Evolutionary conservation across 2,113 vertebrate genomes (phyloP).

Genomic region (Fulmarus glacialis): DNA sequence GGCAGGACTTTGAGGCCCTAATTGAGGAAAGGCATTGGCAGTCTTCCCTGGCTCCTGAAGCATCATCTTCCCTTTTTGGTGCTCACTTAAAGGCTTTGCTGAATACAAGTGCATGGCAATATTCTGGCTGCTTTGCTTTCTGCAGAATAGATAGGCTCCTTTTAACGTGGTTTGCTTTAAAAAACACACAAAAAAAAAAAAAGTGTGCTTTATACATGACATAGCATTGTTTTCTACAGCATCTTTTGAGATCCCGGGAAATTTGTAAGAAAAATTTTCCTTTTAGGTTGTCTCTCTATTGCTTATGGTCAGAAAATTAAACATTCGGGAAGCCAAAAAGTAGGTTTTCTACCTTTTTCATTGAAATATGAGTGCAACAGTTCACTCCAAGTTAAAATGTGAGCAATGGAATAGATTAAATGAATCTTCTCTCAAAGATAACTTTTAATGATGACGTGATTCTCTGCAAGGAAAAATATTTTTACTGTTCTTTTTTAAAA

Average conservation of each 20-base stretch:
- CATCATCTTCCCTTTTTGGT: not conserved
- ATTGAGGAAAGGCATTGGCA: not conserved
- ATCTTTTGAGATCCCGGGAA: not conserved
- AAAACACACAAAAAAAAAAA: not conserved
- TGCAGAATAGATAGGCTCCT: not conserved
- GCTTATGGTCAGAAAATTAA: not conserved
- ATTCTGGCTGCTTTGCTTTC: not conserved
- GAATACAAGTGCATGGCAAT: not conserved
- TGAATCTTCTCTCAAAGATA: not conserved
- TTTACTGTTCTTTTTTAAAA: not conserved
- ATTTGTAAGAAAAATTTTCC: not conserved
- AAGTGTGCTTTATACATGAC: not conserved
- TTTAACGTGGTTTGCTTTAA: not conserved
- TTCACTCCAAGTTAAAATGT: not conserved
- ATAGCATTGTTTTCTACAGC: not conserved
- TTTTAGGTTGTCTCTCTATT: not conserved
- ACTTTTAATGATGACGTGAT: not conserved
- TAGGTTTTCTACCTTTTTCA: not conserved
- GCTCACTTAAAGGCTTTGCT: not conserved
- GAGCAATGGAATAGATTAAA: not conserved
- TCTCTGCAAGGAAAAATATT: not conserved
- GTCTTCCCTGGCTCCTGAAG: not conserved
- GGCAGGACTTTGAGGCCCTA: not conserved
- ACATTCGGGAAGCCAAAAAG: not conserved
- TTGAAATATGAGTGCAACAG: not conserved